phyloP scores from a whole-genome alignment of 2,888 invertebrate genomes.

The Nomada ferruginata region DNA sequence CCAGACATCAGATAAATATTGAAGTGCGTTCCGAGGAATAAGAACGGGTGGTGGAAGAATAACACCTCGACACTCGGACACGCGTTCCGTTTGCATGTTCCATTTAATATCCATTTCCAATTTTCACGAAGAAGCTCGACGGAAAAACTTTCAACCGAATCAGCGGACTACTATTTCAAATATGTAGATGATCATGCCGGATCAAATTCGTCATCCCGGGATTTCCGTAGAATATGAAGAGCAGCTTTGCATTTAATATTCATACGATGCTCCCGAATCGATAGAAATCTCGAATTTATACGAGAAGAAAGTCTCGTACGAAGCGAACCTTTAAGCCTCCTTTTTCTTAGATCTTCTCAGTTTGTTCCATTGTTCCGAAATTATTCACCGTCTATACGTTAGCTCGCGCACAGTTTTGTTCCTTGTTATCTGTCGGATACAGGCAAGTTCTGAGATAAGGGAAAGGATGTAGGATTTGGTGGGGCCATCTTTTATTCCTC shows the following conservation, averaged over 20 bases:
- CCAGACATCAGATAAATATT: too few species aligned
- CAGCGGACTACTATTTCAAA: too few species aligned
- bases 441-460: constrained; percentile 8
- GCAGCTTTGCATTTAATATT: background rate
- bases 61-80: too few species aligned
- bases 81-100: too few species aligned
- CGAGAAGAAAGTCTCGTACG: background rate
- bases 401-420: constrained; percentile 19
- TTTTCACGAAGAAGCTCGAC: too few species aligned
- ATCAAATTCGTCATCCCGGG: too few species aligned
- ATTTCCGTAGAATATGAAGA: background rate
- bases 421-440: constrained; percentile 35
- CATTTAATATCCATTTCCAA: too few species aligned
- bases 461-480: constrained; percentile 34
- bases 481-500: constrained; percentile 43
- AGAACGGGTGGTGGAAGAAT: too few species aligned
- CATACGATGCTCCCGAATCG: background rate
- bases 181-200: too few species aligned
- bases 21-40: too few species aligned
- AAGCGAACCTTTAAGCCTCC: constrained; percentile 2
- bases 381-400: constrained; percentile 18
- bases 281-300: background rate
- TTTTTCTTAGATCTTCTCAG: background rate
- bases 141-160: too few species aligned
- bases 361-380: constrained; percentile 1